Percentiles rank a stretch among this genome's conserved stretches.
These are phyloP conservation scores for Riparia riparia DNA, from an alignment of 2,113 vertebrate species.

Conservation along the genomic window DNA sequence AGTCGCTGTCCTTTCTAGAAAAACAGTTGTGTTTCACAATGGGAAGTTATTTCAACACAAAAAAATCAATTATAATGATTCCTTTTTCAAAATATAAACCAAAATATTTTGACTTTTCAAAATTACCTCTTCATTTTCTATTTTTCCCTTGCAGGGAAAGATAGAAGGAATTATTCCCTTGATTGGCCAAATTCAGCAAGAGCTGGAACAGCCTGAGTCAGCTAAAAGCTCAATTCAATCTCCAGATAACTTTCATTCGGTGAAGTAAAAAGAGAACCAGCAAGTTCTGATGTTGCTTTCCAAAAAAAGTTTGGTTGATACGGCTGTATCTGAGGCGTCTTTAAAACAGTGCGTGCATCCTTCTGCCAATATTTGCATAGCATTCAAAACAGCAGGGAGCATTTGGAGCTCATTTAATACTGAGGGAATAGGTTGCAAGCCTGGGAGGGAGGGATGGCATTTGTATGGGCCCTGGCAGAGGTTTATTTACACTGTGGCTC, in stretches of 20 bases:
- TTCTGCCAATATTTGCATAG: constrained; percentile 30
- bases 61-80: neutral
- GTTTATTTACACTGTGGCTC: constrained; percentile 47
- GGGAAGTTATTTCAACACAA: neutral
- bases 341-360: neutral
- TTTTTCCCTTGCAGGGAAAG: neutral
- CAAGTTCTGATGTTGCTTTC: neutral
- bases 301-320: neutral
- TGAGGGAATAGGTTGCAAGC: neutral
- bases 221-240: neutral
- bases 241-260: neutral
- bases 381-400: neutral
- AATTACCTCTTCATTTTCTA: neutral
- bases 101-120: constrained; percentile 23
- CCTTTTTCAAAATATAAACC: neutral
- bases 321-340: neutral
- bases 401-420: neutral
- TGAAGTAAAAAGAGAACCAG: neutral
- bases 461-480: neutral
- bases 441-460: neutral
- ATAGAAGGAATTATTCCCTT: neutral
- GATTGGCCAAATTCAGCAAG: neutral
- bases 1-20: neutral
- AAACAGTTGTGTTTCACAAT: neutral
- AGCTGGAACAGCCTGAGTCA: neutral